A percentile compares a stretch with the other conserved stretches of the same genome.
These are phyloP conservation scores for Synergus laeviventris DNA, from an alignment of 2,888 invertebrate species.

Conservation along the genomic window DNA sequence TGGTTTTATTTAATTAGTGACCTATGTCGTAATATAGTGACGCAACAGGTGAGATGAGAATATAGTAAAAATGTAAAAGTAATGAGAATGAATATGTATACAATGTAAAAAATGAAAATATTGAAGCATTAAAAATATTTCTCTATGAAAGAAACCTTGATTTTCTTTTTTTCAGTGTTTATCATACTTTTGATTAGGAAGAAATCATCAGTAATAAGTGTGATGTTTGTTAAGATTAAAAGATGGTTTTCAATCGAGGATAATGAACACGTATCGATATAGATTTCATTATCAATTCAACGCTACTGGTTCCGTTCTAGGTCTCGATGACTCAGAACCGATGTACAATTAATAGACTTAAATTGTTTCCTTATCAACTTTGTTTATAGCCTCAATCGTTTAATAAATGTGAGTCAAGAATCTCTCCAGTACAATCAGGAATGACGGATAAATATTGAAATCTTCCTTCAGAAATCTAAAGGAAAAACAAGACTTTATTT, in stretches of 20 bases:
- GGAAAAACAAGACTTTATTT: background rate
- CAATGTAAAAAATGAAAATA: too few species aligned
- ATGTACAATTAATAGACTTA: background rate
- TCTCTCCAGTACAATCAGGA: background rate
- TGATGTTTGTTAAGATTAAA: background rate
- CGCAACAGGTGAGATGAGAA: background rate
- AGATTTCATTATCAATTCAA: background rate
- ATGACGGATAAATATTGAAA: background rate
- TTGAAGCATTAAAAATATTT: too few species aligned
- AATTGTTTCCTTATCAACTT: background rate
- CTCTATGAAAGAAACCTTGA: background rate
- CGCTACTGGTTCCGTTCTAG: background rate
- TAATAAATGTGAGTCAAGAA: background rate
- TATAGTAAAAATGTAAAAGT: background rate
- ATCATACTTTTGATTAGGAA: background rate
- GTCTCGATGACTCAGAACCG: background rate
- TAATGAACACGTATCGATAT: background rate
- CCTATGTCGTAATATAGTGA: background rate
- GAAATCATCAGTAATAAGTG: background rate
- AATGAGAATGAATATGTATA: too few species aligned
- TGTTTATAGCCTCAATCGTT: background rate
- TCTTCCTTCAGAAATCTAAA: background rate
- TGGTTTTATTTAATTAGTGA: constrained; percentile 12
- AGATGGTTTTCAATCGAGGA: background rate
- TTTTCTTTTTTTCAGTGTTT: background rate